Evolutionary conservation across 2,888 invertebrate species (phyloP).

Genomic region (Pristionchus japonicus): DNA sequence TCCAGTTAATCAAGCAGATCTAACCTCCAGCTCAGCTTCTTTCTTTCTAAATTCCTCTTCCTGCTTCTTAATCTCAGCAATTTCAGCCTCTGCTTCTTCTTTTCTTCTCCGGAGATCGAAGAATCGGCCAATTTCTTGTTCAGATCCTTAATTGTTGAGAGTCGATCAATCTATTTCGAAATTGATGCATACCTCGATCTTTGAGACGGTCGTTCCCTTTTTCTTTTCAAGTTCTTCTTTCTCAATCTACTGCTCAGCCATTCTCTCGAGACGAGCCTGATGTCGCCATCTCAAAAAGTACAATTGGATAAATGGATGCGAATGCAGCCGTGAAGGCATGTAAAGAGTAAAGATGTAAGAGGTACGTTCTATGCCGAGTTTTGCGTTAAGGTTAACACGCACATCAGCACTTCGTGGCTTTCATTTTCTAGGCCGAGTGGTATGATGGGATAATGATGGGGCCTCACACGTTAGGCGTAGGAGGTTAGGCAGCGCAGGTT

Average conservation of each 20-base stretch:
- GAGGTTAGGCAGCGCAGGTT: too few relatives aligned
- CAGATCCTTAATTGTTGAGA: conserved; percentile 68
- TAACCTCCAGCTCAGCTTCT: conserved; percentile 76
- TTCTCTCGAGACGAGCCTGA: conserved; percentile 88
- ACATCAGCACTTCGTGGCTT: too few relatives aligned
- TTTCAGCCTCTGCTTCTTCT: conserved; percentile 64
- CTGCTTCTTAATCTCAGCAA: conserved; percentile 85
- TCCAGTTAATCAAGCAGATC: not conserved
- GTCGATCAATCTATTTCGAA: not conserved
- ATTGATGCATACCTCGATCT: conserved; percentile 53
- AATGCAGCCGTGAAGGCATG: too few relatives aligned
- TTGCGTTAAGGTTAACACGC: too few relatives aligned
- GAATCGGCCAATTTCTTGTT: conserved; percentile 61
- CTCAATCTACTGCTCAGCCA: conserved; percentile 78
- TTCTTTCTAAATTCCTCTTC: conserved; percentile 82
- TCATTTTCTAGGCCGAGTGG: too few relatives aligned
- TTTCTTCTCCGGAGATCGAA: conserved; percentile 58
- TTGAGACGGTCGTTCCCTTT: conserved; percentile 53
- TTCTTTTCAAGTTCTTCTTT: conserved; percentile 76
- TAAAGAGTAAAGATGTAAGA: too few relatives aligned
- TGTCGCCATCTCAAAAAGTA: conserved; percentile 83
- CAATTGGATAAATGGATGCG: too few relatives aligned
- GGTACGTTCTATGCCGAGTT: too few relatives aligned
- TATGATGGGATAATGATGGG: too few relatives aligned
- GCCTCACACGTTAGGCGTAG: too few relatives aligned